A percentile compares a stretch with the other conserved stretches of the same genome.
Evolutionary conservation across 2,797 vertebrate genomes (phyloP).

Genomic region (Artibeus jamaicensis): DNA sequence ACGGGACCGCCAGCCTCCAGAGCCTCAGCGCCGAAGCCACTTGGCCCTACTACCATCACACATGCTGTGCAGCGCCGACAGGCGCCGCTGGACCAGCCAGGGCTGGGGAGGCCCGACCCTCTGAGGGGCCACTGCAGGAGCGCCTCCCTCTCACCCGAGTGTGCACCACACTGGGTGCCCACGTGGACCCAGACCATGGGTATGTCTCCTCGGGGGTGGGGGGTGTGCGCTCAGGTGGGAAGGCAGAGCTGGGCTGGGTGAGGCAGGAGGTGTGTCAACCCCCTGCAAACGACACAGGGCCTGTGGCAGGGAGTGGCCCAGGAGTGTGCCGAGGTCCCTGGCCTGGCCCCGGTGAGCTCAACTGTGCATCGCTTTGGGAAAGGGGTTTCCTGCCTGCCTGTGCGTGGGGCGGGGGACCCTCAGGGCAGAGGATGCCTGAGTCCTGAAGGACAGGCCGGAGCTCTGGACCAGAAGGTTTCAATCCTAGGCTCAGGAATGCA

Average conservation of each 20-base stretch:
- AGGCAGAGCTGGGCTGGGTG: background rate
- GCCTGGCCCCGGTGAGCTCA: background rate
- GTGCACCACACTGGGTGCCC: background rate
- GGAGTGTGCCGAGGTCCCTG: no score
- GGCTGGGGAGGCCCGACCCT: background rate
- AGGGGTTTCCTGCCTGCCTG: background rate
- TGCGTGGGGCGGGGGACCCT: no score
- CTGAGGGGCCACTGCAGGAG: background rate
- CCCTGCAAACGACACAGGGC: background rate
- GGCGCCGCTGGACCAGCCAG: background rate
- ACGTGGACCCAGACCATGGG: background rate
- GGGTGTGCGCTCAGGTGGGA: background rate
- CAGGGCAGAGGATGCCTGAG: background rate
- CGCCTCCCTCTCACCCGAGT: fast-evolving
- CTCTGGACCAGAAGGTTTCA: background rate
- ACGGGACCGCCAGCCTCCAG: background rate
- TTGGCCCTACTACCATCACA: background rate
- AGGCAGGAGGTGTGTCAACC: background rate
- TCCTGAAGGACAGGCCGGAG: background rate
- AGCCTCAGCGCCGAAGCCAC: background rate
- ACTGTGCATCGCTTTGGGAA: fast-evolving
- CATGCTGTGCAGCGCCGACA: fast-evolving
- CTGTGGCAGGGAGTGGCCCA: fast-evolving
- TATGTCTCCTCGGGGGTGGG: slow-evolving; percentile 41
- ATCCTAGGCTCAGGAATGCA: background rate